Percentiles rank a stretch among this genome's conserved stretches.
Conservation (phyloP, 1,140 invertebrate species). For the Palaemon carinicauda region DNA sequence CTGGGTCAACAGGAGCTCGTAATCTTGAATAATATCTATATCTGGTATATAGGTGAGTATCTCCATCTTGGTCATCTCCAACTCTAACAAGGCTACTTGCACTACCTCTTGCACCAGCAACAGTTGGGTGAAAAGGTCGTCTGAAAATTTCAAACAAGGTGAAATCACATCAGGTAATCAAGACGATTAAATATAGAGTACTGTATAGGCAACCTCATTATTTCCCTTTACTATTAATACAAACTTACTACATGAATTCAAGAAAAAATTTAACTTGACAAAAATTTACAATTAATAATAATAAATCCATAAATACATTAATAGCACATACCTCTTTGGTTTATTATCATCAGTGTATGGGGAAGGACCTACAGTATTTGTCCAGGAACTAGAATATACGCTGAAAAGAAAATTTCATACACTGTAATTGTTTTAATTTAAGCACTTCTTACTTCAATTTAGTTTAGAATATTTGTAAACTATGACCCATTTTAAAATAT, state of each 20-base stretch:
- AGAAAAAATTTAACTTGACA: too few species aligned
- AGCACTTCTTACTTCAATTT: too few species aligned
- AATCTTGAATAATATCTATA: conserved; percentile 44
- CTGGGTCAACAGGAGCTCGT: conserved; percentile 28
- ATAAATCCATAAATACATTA: not conserved
- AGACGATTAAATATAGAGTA: too few species aligned
- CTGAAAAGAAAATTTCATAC: not conserved
- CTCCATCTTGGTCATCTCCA: not conserved
- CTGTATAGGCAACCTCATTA: not conserved
- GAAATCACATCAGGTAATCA: too few species aligned
- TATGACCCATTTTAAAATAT: too few species aligned
- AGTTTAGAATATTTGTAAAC: too few species aligned
- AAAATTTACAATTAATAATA: not conserved
- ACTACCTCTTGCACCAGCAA: not conserved
- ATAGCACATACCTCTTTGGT: conserved; percentile 24
- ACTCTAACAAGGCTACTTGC: not conserved
- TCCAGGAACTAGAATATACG: conserved; percentile 22
- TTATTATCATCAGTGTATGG: conserved; percentile 44
- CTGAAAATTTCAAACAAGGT: conserved; percentile 1
- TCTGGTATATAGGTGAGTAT: conserved; percentile 28
- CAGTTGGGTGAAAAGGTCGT: conserved; percentile 29
- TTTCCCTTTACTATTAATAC: not conserved
- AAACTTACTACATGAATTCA: not conserved
- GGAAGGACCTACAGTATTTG: conserved; percentile 22
- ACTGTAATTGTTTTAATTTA: too few species aligned